Evolutionary conservation across 2,888 invertebrate genomes (phyloP).

Genomic region (Herminia tarsipennalis): DNA sequence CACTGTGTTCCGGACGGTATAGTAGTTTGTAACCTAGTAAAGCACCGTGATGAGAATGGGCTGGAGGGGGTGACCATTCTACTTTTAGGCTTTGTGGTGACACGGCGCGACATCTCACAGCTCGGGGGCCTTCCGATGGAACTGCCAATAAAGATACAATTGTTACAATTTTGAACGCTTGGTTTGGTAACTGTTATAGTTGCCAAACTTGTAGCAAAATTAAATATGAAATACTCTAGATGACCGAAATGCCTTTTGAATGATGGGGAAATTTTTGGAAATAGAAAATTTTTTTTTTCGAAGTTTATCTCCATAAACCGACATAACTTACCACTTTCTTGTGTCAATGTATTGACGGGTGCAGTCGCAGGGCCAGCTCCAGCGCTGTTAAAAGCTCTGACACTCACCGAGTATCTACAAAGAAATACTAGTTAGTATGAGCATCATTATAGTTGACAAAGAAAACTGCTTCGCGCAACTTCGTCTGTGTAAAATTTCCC

Average conservation of each 20-base stretch:
- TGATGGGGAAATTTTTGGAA: no score
- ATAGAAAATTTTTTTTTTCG: no score
- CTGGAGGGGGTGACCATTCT: conserved; percentile 91
- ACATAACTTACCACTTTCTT: conserved; percentile 93
- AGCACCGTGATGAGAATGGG: conserved; percentile 90
- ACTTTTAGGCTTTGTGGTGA: conserved; percentile 93
- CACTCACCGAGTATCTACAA: conserved; percentile 90
- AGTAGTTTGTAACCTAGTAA: conserved; percentile 94
- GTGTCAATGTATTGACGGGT: conserved; percentile 91
- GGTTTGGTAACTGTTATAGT: no score
- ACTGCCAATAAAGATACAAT: conserved; percentile 78
- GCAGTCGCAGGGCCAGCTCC: conserved; percentile 93
- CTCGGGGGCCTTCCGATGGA: conserved; percentile 91
- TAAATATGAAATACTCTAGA: no score
- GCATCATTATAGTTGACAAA: no score
- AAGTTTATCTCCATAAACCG: no score
- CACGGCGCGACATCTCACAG: conserved; percentile 90
- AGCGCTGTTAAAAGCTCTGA: conserved; percentile 94
- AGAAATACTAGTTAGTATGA: conserved; percentile 3
- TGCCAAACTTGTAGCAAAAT: no score
- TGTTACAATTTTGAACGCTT: no score
- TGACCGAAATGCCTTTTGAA: no score
- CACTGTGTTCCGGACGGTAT: conserved; percentile 88
- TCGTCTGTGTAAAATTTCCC: no score
- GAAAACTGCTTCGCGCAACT: no score